Evolutionary conservation across 2,113 vertebrate species (phyloP).

Genomic region (Cyprinus carpio): DNA sequence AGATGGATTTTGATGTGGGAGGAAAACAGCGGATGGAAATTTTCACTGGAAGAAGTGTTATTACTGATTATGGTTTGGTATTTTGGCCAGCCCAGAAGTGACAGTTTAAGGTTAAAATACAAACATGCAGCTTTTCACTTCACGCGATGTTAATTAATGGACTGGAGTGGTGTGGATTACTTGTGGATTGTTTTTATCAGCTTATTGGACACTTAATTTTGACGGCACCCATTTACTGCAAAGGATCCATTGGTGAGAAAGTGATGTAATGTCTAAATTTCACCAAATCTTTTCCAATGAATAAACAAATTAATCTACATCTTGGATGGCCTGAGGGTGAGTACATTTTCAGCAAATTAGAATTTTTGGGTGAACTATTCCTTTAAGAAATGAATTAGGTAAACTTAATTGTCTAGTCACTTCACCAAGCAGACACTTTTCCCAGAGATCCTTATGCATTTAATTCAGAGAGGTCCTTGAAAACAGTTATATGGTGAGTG

Average conservation of each 20-base stretch:
- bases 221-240: background rate
- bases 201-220: background rate
- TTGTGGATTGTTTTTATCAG: background rate
- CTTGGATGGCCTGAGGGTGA: background rate
- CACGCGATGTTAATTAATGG: no score
- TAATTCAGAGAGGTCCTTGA: constrained; percentile 32
- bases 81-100: no score
- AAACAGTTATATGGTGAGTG: constrained; percentile 19
- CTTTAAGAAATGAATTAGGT: background rate
- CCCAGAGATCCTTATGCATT: constrained; percentile 23
- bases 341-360: background rate
- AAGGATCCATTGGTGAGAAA: background rate
- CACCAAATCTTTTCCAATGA: background rate
- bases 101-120: no score
- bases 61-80: no score
- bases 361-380: background rate
- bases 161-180: background rate
- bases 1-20: no score
- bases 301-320: background rate
- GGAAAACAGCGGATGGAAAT: no score
- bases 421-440: background rate
- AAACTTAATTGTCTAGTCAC: background rate
- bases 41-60: no score
- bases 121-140: no score
- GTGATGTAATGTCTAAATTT: background rate